Percentiles rank a stretch among this genome's conserved stretches.
These are phyloP conservation scores for Maylandia zebra DNA, from an alignment of 2,113 vertebrate species.

Conservation along the genomic window DNA sequence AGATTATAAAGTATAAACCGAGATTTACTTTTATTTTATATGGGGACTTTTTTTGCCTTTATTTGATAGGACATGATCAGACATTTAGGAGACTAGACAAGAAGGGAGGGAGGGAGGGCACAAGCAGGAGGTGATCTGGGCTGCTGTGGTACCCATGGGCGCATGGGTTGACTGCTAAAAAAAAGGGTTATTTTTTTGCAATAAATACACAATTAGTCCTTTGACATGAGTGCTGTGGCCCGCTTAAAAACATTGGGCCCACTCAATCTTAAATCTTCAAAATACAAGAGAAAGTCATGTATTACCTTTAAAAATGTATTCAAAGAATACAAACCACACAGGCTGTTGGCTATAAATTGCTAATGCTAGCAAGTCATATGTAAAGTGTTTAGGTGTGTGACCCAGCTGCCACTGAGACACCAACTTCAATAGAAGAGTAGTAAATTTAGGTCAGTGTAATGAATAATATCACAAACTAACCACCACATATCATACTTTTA, in stretches of 20 bases:
- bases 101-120: not conserved
- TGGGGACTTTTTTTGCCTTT: not conserved
- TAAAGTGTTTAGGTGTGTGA: not conserved
- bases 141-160: not conserved
- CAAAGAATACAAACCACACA: not conserved
- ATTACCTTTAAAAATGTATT: not conserved
- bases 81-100: not conserved
- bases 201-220: not conserved
- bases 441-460: not conserved
- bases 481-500: not conserved
- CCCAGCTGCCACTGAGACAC: not conserved
- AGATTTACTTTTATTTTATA: not conserved
- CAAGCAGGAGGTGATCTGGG: not conserved
- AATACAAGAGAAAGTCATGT: not conserved
- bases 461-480: not conserved
- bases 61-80: not conserved
- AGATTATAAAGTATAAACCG: not conserved
- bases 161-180: not conserved
- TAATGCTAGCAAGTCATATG: not conserved
- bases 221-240: not conserved
- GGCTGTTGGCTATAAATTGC: not conserved
- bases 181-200: not conserved
- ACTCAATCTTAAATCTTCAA: not conserved
- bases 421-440: not conserved
- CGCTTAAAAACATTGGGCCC: not conserved